Evolutionary conservation across 2,888 invertebrate genomes (phyloP), one percentile per base, ranked within the genome.

Genomic region (Sussaba pulchella): DNA sequence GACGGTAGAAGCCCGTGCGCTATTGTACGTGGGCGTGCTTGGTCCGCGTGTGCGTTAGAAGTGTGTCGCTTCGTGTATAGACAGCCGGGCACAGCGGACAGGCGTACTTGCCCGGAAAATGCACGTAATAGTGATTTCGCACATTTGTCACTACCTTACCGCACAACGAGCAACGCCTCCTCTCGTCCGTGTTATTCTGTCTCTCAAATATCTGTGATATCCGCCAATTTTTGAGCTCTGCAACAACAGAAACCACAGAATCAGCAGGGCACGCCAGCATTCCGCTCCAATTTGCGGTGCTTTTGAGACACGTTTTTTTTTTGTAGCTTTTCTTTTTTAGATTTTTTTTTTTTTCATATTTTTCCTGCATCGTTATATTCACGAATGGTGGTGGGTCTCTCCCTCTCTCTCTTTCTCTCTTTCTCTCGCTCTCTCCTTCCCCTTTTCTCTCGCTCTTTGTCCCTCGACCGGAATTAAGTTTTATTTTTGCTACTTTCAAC

Each of bases 141-240:
- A 94, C 94, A 91, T 94, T 94, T 92, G 94, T 94, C 86, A 94
- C 94, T 88, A 94, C 93, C 92, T 94, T 94, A 87, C 94, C 94
- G 92, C 94, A 94, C 89, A 94, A 92, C 85, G 93, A 93, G 91
- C 94, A 94, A 86, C 94, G 92, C 89, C 94, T 92, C 90, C 93
- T 91, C 91, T 94, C 94, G 92, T 94, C 94, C 93, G 92, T 93
- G 88, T 92, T 92, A 88, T 93, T 94, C 86, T 94, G 94, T 88
- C 94, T 92, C 91, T 94, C 94, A 92, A 94, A 94, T 90, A 94
- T 93, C 91, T 94, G 94, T 87, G 94, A 94, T 88, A 94, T 94
- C 90, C 92, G 92, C 92, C 92, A 92, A 92, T 91, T 93, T 92
- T 94, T 94, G 88, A 93, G 92, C 92, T 94, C 94, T 94, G 94